These are phyloP conservation scores for Macrophya annulata DNA, from an alignment of 2,888 invertebrate species.

Conservation along the genomic window DNA sequence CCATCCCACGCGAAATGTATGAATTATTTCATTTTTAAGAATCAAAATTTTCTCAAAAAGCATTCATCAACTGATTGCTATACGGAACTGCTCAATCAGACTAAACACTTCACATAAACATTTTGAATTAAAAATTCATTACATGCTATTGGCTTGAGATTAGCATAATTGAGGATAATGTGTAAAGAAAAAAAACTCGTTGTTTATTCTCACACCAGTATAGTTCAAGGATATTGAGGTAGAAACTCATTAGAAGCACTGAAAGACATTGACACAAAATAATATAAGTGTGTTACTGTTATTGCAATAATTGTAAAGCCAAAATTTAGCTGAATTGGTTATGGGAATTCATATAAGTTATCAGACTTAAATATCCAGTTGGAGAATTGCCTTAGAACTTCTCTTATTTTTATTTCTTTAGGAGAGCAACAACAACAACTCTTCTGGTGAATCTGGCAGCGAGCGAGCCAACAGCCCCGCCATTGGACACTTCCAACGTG, in stretches of 20 bases:
- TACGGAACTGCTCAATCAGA: constrained; percentile 7
- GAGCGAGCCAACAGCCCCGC: constrained; percentile 71
- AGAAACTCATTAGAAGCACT: constrained; percentile 6
- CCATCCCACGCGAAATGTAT: neutral
- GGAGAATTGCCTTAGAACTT: constrained; percentile 50
- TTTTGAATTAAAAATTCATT: neutral
- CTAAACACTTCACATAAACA: neutral
- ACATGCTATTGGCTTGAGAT: constrained; percentile 19
- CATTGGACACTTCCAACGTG: constrained; percentile 59
- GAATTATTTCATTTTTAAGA: neutral
- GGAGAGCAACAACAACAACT: constrained; percentile 79
- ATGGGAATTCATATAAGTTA: constrained; percentile 45
- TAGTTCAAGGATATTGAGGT: constrained; percentile 18
- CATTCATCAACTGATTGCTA: neutral
- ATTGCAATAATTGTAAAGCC: constrained; percentile 27
- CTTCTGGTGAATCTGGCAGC: constrained; percentile 74
- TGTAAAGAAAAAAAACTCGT: neutral
- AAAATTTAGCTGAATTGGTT: constrained; percentile 46
- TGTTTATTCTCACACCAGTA: constrained; percentile 20
- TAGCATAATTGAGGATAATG: neutral
- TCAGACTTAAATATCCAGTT: constrained; percentile 35
- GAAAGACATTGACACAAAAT: neutral
- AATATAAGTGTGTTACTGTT: constrained; percentile 8
- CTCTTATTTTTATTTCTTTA: constrained; percentile 69
- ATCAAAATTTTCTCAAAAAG: neutral